Conservation (phyloP, 2,888 invertebrate genomes). For the Acronicta psi region DNA sequence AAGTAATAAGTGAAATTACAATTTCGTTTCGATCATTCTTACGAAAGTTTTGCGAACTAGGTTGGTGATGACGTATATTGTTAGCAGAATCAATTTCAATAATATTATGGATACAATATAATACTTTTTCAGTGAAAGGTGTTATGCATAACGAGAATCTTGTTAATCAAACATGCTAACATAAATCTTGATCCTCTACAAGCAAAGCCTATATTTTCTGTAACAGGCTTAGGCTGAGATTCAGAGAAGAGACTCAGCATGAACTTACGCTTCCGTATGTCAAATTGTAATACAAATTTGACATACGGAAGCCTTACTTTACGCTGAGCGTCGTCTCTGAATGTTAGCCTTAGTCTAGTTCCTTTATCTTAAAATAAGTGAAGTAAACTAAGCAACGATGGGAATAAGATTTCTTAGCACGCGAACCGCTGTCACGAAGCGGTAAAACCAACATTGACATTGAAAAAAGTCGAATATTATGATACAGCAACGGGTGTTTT, state of each 20-base stretch:
- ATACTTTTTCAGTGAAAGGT: constrained; percentile 43
- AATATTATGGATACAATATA: constrained; percentile 28
- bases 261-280: no score
- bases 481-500: constrained; percentile 67
- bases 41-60: constrained; percentile 43
- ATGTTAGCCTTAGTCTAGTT: constrained; percentile 7
- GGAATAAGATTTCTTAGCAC: constrained; percentile 43
- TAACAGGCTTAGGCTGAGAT: no score
- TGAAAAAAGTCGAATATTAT: constrained; percentile 65
- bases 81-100: constrained; percentile 40
- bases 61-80: constrained; percentile 21
- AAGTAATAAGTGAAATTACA: constrained; percentile 58
- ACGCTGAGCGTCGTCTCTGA: no score
- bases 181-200: constrained; percentile 12
- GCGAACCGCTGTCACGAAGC: constrained; percentile 46
- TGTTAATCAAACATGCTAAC: constrained; percentile 15
- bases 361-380: constrained; percentile 24
- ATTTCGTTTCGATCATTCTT: constrained; percentile 41
- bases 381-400: constrained; percentile 29
- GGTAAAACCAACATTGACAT: constrained; percentile 68
- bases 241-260: no score
- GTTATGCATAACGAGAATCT: constrained; percentile 21
- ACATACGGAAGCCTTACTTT: no score
- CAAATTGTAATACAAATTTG: no score
- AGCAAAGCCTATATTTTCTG: constrained; percentile 20